Conservation (phyloP, 1,140 invertebrate genomes). For the Caenorhabditis latens region DNA sequence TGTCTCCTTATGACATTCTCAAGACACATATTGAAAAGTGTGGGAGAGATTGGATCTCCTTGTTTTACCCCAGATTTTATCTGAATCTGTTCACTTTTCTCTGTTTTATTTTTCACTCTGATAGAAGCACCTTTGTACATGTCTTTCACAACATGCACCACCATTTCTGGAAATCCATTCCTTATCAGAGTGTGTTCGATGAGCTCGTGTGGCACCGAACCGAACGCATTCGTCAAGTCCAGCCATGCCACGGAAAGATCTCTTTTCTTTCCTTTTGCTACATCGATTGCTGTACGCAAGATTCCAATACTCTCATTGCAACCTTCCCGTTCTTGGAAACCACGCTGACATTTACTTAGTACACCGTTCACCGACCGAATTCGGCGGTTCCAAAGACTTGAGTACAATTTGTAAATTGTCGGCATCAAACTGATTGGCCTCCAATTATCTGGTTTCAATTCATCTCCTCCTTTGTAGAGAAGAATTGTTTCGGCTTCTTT, state of each 20-base stretch:
- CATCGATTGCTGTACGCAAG: background rate
- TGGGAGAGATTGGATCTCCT: slow-evolving; percentile 2
- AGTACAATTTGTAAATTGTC: background rate
- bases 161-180: background rate
- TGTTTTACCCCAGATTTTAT: slow-evolving; percentile 7
- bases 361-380: background rate
- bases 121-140: background rate
- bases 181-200: background rate
- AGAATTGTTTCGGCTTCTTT: slow-evolving; percentile 16
- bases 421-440: background rate
- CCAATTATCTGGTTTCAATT: background rate
- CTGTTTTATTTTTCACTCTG: background rate
- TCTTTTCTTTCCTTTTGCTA: background rate
- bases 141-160: background rate
- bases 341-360: slow-evolving; percentile 8
- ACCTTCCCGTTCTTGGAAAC: slow-evolving; percentile 21
- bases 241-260: background rate
- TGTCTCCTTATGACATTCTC: background rate
- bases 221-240: slow-evolving; percentile 4
- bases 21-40: background rate
- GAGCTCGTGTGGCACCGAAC: background rate
- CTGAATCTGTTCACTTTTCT: background rate
- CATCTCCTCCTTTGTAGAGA: slow-evolving; percentile 27
- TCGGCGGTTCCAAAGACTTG: background rate
- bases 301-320: slow-evolving; percentile 7